Evolutionary conservation across 2,888 invertebrate species (phyloP).

Genomic region (Cryptophagus acutangulus): DNA sequence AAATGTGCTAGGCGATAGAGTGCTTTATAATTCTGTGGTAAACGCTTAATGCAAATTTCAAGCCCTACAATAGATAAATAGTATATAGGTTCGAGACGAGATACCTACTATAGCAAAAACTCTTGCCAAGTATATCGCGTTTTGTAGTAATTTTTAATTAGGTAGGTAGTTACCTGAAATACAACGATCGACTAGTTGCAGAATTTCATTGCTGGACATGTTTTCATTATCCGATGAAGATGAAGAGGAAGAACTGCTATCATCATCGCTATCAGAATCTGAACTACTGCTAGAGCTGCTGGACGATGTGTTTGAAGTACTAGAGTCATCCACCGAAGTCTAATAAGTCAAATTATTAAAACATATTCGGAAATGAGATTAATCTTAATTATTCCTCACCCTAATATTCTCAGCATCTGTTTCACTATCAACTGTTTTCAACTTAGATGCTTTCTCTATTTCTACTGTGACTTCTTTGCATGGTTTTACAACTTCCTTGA

Average conservation of each 20-base stretch:
- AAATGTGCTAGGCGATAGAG: slow-evolving; percentile 82
- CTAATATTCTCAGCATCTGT: slow-evolving; percentile 30
- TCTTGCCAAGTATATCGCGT: too few species aligned
- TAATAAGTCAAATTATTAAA: slow-evolving; percentile 14
- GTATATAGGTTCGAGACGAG: neutral
- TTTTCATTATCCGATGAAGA: slow-evolving; percentile 40
- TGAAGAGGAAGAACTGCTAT: slow-evolving; percentile 43
- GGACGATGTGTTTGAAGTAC: slow-evolving; percentile 44
- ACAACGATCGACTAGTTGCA: slow-evolving; percentile 41
- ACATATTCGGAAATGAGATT: neutral
- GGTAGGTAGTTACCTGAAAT: slow-evolving; percentile 32
- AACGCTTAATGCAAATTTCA: slow-evolving; percentile 77
- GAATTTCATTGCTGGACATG: slow-evolving; percentile 40
- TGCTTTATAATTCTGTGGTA: slow-evolving; percentile 90
- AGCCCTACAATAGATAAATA: slow-evolving; percentile 54
- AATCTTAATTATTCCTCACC: slow-evolving; percentile 20
- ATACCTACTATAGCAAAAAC: too few species aligned
- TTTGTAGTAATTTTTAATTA: too few species aligned
- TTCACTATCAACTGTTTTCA: slow-evolving; percentile 25
- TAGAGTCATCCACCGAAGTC: slow-evolving; percentile 26
- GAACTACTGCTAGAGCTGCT: slow-evolving; percentile 51
- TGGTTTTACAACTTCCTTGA: slow-evolving; percentile 3
- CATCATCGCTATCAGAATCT: slow-evolving; percentile 53
- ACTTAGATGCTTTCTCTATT: slow-evolving; percentile 24
- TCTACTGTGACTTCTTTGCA: slow-evolving; percentile 29